Evolutionary conservation across 2,888 invertebrate genomes (phyloP).

Genomic region (Drosophila fulvimacula): DNA sequence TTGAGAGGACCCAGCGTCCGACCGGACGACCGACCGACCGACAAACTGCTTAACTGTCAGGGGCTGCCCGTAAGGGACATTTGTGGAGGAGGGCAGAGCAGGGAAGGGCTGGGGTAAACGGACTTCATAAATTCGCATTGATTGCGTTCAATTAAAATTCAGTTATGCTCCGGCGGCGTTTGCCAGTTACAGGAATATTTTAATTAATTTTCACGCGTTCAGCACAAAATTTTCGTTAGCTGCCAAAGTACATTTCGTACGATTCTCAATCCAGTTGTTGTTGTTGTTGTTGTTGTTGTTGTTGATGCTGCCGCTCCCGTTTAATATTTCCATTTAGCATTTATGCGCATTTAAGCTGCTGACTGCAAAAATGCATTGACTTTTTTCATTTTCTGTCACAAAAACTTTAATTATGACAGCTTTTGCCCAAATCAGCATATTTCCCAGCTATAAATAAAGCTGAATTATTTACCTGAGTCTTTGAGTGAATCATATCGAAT

Average conservation of each 20-base stretch:
- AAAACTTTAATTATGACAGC: conserved; percentile 49
- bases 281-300: conserved; percentile 16
- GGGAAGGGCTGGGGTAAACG: conserved; percentile 20
- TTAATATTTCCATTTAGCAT: conserved; percentile 52
- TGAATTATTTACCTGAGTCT: conserved; percentile 22
- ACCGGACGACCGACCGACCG: conserved; percentile 10
- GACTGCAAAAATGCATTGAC: conserved; percentile 37
- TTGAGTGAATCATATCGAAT: background rate
- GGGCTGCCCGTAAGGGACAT: conserved; percentile 15
- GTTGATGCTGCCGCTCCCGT: conserved; percentile 12
- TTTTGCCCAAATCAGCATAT: conserved; percentile 43
- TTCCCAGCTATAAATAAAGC: conserved; percentile 5
- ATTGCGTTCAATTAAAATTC: conserved; percentile 85
- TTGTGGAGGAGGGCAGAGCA: background rate
- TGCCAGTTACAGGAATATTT: conserved; percentile 81
- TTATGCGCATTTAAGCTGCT: conserved; percentile 51
- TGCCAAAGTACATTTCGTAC: conserved; percentile 55
- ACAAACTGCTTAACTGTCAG: conserved; percentile 51
- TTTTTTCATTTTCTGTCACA: conserved; percentile 35
- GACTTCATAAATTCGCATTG: conserved; percentile 83
- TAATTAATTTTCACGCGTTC: conserved; percentile 85
- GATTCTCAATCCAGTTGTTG: conserved; percentile 32
- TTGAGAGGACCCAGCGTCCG: conserved; percentile 28
- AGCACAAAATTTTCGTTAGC: conserved; percentile 77
- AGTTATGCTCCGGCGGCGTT: conserved; percentile 82